Base-by-base conservation (phyloP, 2,797 vertebrate genomes). In the Xenops minutus region DNA sequence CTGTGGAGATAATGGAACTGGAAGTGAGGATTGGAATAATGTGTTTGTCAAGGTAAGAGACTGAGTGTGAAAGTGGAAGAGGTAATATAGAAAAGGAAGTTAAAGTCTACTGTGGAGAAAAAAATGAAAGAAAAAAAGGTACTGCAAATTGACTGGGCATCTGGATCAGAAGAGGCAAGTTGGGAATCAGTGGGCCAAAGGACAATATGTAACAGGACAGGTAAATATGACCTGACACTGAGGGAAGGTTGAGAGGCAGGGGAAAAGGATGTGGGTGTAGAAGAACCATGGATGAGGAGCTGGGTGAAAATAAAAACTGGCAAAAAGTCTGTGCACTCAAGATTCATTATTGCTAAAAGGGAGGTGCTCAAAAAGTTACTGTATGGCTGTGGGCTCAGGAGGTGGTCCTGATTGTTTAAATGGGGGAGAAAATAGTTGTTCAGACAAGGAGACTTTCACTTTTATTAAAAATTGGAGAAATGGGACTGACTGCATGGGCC, bases 71-170 rank as follows among this genome's bases (percentile, higher is more conserved):
- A 86, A 90, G 21, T 20, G 7, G 5, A 85, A 23, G 37, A 51
- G 26, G 19, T 41, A 44, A 56, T 37, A 55, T 1, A 3, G 21
- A 80, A 77, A 66, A 71, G 30, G 7, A 78, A 78, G 46, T 64
- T 16, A 23, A 89, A 59, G 2, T 51, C 29, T 78, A 14, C 14
- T 15, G 2, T 5, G 46, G 1, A 1, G 0, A 4, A 9, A 27
- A 17, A 16, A 16, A 32, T 19, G 30, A 30, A 23, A 23, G 5
- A 24, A 48, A 54, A 32, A 32, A 52, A n/a, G 21, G 8, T 67
- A 24, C 6, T 6, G 32, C 21, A 56, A 58, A 12, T 4, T n/a
- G 20, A 12, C 54, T 58, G 12, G 23, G 16, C 32, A 48, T 37
- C 5, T 80, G 44, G 9, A 6, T 54, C 36, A 43, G 23, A 68